Conservation (phyloP, 1,140 invertebrate species). For the Lanistes nyassanus region DNA sequence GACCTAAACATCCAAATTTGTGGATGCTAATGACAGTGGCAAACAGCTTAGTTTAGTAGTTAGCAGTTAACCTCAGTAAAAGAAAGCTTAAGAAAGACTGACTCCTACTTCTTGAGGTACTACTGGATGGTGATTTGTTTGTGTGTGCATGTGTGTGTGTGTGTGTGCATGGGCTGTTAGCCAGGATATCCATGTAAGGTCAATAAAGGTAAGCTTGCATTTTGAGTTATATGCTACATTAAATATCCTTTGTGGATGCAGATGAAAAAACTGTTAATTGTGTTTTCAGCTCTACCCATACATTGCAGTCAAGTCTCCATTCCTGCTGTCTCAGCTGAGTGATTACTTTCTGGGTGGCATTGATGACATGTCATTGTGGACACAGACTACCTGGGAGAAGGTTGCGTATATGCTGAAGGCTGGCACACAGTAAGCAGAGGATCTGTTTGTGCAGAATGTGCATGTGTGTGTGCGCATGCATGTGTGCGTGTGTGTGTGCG, state of each 20-base stretch:
- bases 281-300: constrained; percentile 41
- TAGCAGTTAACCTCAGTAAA: no score
- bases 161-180: neutral
- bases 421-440: constrained; percentile 42
- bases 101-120: no score
- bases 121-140: no score
- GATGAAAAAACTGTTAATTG: neutral
- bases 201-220: no score
- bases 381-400: constrained; percentile 51
- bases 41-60: no score
- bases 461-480: neutral
- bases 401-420: constrained; percentile 50
- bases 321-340: constrained; percentile 49
- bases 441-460: neutral
- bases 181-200: neutral
- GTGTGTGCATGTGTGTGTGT: constrained; percentile 6
- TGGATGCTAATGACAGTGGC: no score
- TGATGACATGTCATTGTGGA: constrained; percentile 61
- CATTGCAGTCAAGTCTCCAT: constrained; percentile 50
- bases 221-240: neutral
- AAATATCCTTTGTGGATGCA: neutral
- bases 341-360: constrained; percentile 58
- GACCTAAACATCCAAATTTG: no score
- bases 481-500: neutral
- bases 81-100: no score